phyloP scores from a whole-genome alignment of 2,113 vertebrate species.

The Arenaria interpres region DNA sequence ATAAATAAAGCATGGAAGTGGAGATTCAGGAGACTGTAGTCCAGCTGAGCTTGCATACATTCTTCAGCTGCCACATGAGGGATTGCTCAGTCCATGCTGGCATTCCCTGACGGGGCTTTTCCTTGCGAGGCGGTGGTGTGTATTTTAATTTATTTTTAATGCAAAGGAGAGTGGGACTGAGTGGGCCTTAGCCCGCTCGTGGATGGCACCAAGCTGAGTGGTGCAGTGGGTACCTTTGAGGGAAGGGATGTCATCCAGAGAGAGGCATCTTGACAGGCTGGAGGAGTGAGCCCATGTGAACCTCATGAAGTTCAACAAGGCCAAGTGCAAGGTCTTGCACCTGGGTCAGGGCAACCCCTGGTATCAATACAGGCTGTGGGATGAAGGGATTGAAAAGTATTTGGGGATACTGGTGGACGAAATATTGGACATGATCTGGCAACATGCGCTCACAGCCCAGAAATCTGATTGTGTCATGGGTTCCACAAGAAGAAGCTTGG shows the following conservation, averaged over 20 bases:
- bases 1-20: neutral
- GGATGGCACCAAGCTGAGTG: neutral
- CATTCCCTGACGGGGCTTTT: neutral
- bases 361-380: neutral
- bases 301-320: neutral
- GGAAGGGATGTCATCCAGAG: neutral
- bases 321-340: neutral
- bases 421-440: neutral
- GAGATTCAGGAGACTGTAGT: neutral
- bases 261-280: neutral
- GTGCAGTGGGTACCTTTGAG: too few relatives aligned
- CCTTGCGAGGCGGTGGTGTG: accelerated
- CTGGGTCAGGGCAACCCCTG: neutral
- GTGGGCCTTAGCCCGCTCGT: neutral
- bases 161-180: neutral
- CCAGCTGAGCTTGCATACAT: neutral
- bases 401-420: neutral
- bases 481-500: accelerated
- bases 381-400: neutral
- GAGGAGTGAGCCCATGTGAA: neutral
- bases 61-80: accelerated
- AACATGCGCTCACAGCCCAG: accelerated
- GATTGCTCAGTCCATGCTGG: accelerated
- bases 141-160: neutral
- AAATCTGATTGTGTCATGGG: accelerated